phyloP scores from a whole-genome alignment of 2,888 invertebrate species.

The Diaphora mendica region DNA sequence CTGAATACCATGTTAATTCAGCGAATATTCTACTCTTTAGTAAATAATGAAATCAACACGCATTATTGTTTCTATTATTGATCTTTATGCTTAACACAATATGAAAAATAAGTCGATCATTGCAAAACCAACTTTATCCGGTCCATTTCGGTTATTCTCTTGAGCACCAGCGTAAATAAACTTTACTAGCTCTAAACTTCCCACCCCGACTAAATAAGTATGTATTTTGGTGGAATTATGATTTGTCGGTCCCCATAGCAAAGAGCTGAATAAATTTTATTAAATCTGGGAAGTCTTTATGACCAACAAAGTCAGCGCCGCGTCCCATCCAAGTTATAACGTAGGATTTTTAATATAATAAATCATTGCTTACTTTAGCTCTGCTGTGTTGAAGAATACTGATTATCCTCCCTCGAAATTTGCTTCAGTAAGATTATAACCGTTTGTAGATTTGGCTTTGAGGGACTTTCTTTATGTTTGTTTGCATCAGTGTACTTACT shows the following conservation, averaged over 20 bases:
- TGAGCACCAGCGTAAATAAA: conserved; percentile 74
- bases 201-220: conserved; percentile 81
- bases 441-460: conserved; percentile 36
- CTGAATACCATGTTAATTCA: background rate
- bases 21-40: background rate
- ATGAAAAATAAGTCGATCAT: background rate
- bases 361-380: conserved; percentile 68
- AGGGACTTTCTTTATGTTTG: conserved; percentile 39
- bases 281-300: conserved; percentile 82
- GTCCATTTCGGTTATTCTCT: conserved; percentile 54
- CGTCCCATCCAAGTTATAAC: conserved; percentile 68
- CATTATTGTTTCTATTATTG: background rate
- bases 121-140: conserved; percentile 5
- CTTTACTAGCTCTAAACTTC: conserved; percentile 80
- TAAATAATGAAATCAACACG: background rate
- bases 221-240: conserved; percentile 81
- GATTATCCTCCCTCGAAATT: conserved; percentile 52
- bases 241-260: conserved; percentile 82
- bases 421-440: conserved; percentile 48
- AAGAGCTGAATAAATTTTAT: conserved; percentile 83
- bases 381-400: conserved; percentile 55
- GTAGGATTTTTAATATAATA: conserved; percentile 76
- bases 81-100: background rate
- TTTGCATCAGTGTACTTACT: conserved; percentile 36
- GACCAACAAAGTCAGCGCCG: conserved; percentile 77